Base-by-base conservation (phyloP, 2,797 vertebrate species). In the Podarcis lilfordi region DNA sequence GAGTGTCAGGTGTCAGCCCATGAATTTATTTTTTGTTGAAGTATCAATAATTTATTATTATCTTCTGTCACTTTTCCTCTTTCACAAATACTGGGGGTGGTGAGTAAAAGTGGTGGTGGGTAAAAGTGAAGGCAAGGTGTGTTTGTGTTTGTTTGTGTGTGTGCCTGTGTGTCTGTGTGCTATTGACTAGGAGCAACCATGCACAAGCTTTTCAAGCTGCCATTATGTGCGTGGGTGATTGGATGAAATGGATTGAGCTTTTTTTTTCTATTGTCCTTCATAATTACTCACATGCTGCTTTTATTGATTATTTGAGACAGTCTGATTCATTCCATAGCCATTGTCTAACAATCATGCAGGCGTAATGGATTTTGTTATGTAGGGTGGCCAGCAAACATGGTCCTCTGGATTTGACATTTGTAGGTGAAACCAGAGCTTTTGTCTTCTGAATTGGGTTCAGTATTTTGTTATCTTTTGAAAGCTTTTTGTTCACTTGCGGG, bases 241-340 rank as follows among this genome's bases (percentile, higher is more conserved):
- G 37, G 27, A 5, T 29, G 59, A 77, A 45, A 59, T 77, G 19
- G 8, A n/a, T 25, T 1, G 9, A 85, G 75, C 32, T 91, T 0
- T 85, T 80, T 87, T 94, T 94, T 84, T 37, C 50, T 68, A 45
- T 80, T 79, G 21, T 9, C 29, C 84, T 90, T 92, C 4, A 27
- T 40, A 23, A 0, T 5, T 88, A n/a, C 10, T 86, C 72, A 29
- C 72, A 5, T 15, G 2, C 9, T 37, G 83, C 61, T 82, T 91
- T 37, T 21, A 85, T 35, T 8, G 15, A 75, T 3, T 86, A 45
- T 79, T 40, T 77, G 55, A 85, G n/a, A n/a, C 19, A 81, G 45
- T 91, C 83, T 66, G 19, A 89, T 37, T 45, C 15, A n/a, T 90
- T 89, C 91, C 40, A 19, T 0, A 0, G 77, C 86, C 75, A 80